Evolutionary conservation across 2,888 invertebrate species (phyloP), one percentile per base, ranked within the genome.

Genomic region (Flexamia atlantica): DNA sequence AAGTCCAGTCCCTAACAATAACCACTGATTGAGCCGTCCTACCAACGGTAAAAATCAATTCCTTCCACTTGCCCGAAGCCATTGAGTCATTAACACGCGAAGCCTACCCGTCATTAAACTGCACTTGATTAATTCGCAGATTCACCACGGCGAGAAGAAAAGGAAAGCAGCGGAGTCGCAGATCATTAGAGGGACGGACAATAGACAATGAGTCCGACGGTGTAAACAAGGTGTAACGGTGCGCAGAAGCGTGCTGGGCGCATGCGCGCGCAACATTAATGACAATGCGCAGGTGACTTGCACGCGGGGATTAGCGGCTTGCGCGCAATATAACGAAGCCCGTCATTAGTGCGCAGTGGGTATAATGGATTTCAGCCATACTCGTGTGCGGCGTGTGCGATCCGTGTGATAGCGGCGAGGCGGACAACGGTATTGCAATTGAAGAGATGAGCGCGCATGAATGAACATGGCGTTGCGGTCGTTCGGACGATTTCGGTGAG

Each of bases 151-250:
- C 40, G 23, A 46, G 23, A 20, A 76, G 70, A 70, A 70, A 70
- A 70, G 70, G 70, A 70, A 70, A 70, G 36, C 70, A 36, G 23
- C 28, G 20, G 70, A 70, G 70, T 70, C 40, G 28, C 76, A 50
- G 25, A 46, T 46, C 76, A 76, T 46, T 46, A 76, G 76, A 12
- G 50, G 28, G 76, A 28, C 30, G 76, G 76, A 76, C 76, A 76
- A 76, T 76, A 50, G 76, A 76, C 76, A 50, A 76, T 70, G 76
- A 46, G 76, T 46, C 42, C 46, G n/a, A 46, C 50, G 76, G 79
- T 79, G 79, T 57, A 32, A 50, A 79, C 79, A 79, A 79, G 79
- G 57, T 17, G 79, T 79, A 79, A 79, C 79, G 79, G 79, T 36
- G 57, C 32, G 79, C 53, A 79, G 30, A 20, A n/a, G 79, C 79